Percentiles rank a stretch among this genome's conserved stretches.
Evolutionary conservation across 2,113 vertebrate species (phyloP).

Genomic region (Condylura cristata): DNA sequence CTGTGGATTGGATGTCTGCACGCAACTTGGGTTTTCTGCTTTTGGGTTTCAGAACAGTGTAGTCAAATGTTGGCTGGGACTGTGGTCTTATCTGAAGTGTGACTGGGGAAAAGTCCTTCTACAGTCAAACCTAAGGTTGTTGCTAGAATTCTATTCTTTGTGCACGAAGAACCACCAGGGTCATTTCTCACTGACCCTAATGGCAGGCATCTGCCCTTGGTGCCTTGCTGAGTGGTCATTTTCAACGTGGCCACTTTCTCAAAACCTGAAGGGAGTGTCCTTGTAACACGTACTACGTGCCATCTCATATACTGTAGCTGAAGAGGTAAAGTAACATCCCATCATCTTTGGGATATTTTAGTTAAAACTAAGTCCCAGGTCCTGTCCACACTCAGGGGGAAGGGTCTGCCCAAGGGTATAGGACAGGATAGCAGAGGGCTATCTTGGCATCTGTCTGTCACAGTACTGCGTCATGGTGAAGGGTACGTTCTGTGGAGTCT

Average conservation of each 20-base stretch:
- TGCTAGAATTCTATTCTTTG: neutral
- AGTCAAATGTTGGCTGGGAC: neutral
- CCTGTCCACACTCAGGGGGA: neutral
- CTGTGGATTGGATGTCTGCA: neutral
- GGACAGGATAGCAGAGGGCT: neutral
- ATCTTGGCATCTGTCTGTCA: neutral
- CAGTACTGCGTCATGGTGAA: neutral
- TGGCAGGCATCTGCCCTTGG: neutral
- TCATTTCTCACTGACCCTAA: neutral
- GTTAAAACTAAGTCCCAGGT: neutral
- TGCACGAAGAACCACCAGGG: neutral
- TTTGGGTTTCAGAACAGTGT: neutral
- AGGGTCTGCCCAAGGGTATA: neutral
- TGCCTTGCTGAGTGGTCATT: neutral
- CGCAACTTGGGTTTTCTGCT: neutral
- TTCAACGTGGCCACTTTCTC: neutral
- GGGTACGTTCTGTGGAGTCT: neutral
- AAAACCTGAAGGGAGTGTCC: neutral
- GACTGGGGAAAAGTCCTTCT: neutral
- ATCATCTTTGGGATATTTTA: neutral
- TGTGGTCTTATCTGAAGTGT: neutral
- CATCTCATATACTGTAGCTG: neutral
- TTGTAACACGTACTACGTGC: accelerated
- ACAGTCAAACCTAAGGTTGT: no score
- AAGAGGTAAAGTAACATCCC: neutral